Evolutionary conservation across 2,888 invertebrate genomes (phyloP).

Genomic region (Machimus rusticus): DNA sequence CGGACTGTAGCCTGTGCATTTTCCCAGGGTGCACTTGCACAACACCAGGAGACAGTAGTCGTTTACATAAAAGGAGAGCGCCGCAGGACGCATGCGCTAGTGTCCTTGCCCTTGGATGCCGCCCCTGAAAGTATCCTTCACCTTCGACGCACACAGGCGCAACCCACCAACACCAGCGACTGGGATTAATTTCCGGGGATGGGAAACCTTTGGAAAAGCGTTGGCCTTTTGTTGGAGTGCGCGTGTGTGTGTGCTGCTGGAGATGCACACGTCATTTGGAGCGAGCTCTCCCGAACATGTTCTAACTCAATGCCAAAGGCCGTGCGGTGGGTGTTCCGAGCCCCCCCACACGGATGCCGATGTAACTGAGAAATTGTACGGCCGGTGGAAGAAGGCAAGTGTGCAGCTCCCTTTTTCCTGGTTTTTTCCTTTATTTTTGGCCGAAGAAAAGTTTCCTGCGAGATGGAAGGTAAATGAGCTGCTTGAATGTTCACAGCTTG

Average conservation of each 20-base stretch:
- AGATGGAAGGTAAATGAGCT: neutral
- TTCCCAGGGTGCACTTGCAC: slow-evolving; percentile 22
- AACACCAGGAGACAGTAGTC: slow-evolving; percentile 37
- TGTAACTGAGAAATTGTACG: neutral
- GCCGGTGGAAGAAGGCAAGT: neutral
- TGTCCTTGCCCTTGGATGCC: slow-evolving; percentile 62
- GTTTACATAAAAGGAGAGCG: neutral
- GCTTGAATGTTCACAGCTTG: neutral
- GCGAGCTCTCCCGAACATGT: neutral
- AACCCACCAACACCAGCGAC: neutral
- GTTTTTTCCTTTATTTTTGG: neutral
- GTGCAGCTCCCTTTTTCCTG: neutral
- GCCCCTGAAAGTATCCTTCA: slow-evolving; percentile 44
- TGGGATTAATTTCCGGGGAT: neutral
- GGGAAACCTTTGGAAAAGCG: neutral
- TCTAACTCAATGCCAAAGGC: neutral
- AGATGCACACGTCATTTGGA: neutral
- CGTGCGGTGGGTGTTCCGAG: neutral
- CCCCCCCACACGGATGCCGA: neutral
- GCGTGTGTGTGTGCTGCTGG: neutral
- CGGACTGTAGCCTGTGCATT: neutral
- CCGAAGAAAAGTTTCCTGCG: neutral
- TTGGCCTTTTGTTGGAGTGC: neutral
- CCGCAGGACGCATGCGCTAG: slow-evolving; percentile 56
- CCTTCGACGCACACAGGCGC: neutral